Conservation (phyloP, 37 sponge, comb jelly and placozoan genomes). For the Eunapius fragilis region DNA sequence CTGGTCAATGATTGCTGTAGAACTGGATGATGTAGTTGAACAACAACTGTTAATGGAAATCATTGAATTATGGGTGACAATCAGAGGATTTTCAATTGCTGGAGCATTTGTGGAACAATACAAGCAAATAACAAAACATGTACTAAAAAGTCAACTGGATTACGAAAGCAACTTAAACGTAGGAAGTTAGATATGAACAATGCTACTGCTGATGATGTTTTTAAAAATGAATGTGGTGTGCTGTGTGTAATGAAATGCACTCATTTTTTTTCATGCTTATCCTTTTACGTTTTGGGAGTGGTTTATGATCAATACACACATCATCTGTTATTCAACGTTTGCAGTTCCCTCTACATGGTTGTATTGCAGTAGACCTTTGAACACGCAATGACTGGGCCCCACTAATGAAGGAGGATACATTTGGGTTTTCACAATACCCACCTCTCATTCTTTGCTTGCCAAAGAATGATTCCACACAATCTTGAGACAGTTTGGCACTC, state of each 20-base stretch:
- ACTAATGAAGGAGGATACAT: slow-evolving; percentile 26
- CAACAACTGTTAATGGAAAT: neutral
- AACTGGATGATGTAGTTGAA: neutral
- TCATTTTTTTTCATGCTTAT: neutral
- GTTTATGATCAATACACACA: slow-evolving; percentile 17
- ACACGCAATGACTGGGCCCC: slow-evolving; percentile 31
- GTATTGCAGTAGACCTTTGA: slow-evolving; percentile 27
- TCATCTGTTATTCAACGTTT: slow-evolving; percentile 11
- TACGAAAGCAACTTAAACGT: neutral
- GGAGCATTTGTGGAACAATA: slow-evolving; percentile 8
- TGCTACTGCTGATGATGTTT: neutral
- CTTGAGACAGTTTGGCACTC: slow-evolving; percentile 15
- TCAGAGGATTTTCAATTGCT: neutral
- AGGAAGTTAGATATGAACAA: neutral
- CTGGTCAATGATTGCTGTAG: neutral
- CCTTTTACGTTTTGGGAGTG: slow-evolving; percentile 23
- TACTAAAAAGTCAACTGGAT: neutral
- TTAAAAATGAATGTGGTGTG: neutral
- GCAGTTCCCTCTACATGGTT: slow-evolving; percentile 39
- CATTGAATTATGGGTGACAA: neutral
- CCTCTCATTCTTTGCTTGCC: slow-evolving; percentile 35
- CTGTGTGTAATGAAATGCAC: neutral
- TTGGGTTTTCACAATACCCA: slow-evolving; percentile 32
- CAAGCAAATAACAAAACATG: slow-evolving; percentile 1
- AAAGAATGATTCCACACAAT: slow-evolving; percentile 30